phyloP scores from a whole-genome alignment of 2,113 vertebrate genomes.

The Dendropsophus ebraccatus region DNA sequence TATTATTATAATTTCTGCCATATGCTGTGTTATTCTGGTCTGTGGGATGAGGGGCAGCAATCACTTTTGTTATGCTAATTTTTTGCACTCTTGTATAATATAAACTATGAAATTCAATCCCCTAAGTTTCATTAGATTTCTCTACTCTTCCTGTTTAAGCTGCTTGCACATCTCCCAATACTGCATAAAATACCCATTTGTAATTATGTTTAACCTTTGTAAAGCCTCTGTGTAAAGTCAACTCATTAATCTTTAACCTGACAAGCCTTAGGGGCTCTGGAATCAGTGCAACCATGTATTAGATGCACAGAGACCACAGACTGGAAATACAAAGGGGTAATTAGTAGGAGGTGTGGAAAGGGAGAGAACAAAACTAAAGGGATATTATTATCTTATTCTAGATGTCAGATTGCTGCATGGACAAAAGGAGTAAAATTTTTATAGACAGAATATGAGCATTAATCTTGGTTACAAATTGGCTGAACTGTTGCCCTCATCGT shows the following conservation, averaged over 20 bases:
- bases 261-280: slow-evolving; percentile 71
- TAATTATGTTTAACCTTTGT: slow-evolving; percentile 82
- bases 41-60: slow-evolving; percentile 65
- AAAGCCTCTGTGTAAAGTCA: slow-evolving; percentile 77
- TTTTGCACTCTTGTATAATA: slow-evolving; percentile 59
- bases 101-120: slow-evolving; percentile 69
- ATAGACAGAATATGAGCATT: slow-evolving; percentile 62
- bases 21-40: slow-evolving; percentile 59
- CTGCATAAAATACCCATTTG: slow-evolving; percentile 76
- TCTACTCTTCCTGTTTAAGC: slow-evolving; percentile 59
- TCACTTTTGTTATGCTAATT: slow-evolving; percentile 67
- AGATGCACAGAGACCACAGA: slow-evolving; percentile 66
- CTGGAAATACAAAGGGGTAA: slow-evolving; percentile 72
- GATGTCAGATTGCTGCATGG: slow-evolving; percentile 63
- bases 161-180: slow-evolving; percentile 72
- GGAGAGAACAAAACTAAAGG: slow-evolving; percentile 70
- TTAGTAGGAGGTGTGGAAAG: slow-evolving; percentile 68
- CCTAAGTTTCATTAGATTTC: slow-evolving; percentile 68
- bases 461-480: slow-evolving; percentile 44
- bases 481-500: slow-evolving; percentile 26
- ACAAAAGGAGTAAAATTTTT: slow-evolving; percentile 66
- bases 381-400: slow-evolving; percentile 66
- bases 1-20: slow-evolving; percentile 63
- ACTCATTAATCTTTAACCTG: slow-evolving; percentile 82
- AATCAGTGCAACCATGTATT: slow-evolving; percentile 70